phyloP scores from a whole-genome alignment of 2,888 invertebrate genomes.

The Mesopsocus fuscifrons region DNA sequence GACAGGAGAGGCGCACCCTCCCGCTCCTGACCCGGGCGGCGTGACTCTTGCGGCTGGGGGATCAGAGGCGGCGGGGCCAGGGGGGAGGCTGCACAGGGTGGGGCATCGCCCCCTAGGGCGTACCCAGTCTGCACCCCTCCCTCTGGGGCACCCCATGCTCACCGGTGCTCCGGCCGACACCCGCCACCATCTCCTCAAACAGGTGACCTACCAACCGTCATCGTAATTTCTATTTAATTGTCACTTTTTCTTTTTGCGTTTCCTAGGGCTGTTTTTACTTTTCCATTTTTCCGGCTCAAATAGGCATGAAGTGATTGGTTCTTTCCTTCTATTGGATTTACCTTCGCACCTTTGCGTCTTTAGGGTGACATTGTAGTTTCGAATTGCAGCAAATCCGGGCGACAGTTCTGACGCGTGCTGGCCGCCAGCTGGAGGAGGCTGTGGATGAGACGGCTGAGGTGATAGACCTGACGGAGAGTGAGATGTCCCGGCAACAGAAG shows the following conservation, averaged over 20 bases:
- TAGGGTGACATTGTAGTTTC: no score
- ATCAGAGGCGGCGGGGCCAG: no score
- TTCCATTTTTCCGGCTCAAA: no score
- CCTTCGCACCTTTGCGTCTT: no score
- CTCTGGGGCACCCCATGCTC: slow-evolving; percentile 75
- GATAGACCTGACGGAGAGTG: slow-evolving; percentile 51
- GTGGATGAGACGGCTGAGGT: slow-evolving; percentile 30
- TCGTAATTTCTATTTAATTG: slow-evolving; percentile 4
- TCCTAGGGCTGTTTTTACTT: no score
- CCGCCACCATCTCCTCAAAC: slow-evolving; percentile 26
- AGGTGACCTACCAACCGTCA: no score
- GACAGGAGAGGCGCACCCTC: no score
- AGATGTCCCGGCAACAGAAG: slow-evolving; percentile 35
- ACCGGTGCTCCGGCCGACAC: slow-evolving; percentile 20
- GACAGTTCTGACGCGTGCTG: slow-evolving; percentile 65
- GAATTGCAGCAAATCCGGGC: slow-evolving; percentile 77
- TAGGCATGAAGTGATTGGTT: no score
- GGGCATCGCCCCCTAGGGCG: slow-evolving; percentile 69
- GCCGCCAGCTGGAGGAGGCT: slow-evolving; percentile 23
- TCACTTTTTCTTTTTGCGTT: slow-evolving; percentile 6
- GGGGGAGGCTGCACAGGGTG: slow-evolving; percentile 49
- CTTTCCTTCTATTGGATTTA: no score
- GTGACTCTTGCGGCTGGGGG: no score
- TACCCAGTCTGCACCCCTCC: slow-evolving; percentile 85
- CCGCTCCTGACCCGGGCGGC: no score